Base-by-base conservation (phyloP, 2,113 vertebrate species). In the Isichthys henryi region DNA sequence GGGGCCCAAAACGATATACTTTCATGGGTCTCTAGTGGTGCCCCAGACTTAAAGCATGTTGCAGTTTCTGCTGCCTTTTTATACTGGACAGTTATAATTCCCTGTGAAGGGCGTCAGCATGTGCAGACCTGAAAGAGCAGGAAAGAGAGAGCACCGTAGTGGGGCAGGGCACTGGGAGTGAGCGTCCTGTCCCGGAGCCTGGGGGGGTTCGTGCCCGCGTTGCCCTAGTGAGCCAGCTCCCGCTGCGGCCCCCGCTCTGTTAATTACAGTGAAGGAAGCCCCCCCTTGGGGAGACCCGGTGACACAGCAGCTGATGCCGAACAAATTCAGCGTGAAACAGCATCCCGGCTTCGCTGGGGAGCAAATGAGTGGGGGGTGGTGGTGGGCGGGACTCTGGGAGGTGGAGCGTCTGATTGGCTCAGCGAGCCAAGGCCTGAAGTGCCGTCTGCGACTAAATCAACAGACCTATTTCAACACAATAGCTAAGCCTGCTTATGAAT, bases 261-360 rank as follows among this genome's bases (percentile, higher is more conserved):
- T 93, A 91, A 93, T 93, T 93, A 92, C 91, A 93, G 66, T 82
- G 86, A 91, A 91, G 53, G 74, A 53, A 88, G 74, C 56, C 91
- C 91, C 91, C 62, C 92, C 66, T 31, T 31, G 31, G 56, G 89
- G 91, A 88, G 89, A 83, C 84, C 82, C 90, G 86, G 92, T 88
- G 91, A 90, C 62, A 90, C 89, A 90, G 90, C 90, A 92, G 58
- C 91, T 92, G 90, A 85, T 53, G 77, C 86, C 62, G 86, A 90
- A 87, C 91, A 91, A 86, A 85, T 85, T 89, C 89, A 84, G 91
- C 74, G 88, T 82, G 83, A 91, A 89, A 90, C 91, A 91, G 91
- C 88, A 70, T 88, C 74, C 90, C 90, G 88, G 91, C 91, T 92
- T 89, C 86, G 90, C 88, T 43, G 10, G 56, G 50, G 89, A 89